Base-by-base conservation (phyloP, 1,140 invertebrate genomes). In the Tenebrio molitor region DNA sequence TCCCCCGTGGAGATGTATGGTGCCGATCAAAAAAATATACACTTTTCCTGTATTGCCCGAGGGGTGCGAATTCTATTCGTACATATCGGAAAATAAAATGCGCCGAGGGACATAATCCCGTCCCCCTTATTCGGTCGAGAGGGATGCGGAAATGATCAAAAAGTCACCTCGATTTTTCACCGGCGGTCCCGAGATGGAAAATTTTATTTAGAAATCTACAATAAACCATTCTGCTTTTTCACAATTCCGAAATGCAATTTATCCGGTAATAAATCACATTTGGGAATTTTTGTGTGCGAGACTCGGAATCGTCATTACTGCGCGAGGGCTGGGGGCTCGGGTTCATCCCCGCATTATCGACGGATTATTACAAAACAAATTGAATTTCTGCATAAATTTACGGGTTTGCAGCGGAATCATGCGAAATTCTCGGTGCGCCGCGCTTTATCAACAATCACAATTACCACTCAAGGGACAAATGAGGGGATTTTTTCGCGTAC, bases 41-140 rank as follows among this genome's bases (percentile, higher is more conserved):
- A 65, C 34, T 71, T 65, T 65, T 42, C n/a, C n/a, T 29, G 16
- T 36, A 65, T 65, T 65, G 64, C 64, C 36, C 41, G 6, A 68
- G 29, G 39, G 25, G 69, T 71, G 7, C 62, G 79, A 82, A 46
- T 81, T 82, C 0, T 81, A 77, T 36, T 19, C 83, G 3, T 80
- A 79, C 65, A 82, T 77, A 65, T 69, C 88, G 77, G 86, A 86
- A 1, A 84, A 85, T 63, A 84, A 84, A 71, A 76, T 88, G 7
- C 87, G 58, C 70, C 53, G 34, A 66, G 70, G 70, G 70, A 36
- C 65, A 66, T 72, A 66, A 72, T 72, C 62, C 62, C 29, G 36
- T 66, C 39, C 23, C 50, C 29, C 50, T 53, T 39, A n/a, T n/a
- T n/a, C 25, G 16, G 21, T 64, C 33, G 21, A 65, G 23, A n/a